Evolutionary conservation across 1,140 invertebrate genomes (phyloP).

Genomic region (Heliconius melpomene): DNA sequence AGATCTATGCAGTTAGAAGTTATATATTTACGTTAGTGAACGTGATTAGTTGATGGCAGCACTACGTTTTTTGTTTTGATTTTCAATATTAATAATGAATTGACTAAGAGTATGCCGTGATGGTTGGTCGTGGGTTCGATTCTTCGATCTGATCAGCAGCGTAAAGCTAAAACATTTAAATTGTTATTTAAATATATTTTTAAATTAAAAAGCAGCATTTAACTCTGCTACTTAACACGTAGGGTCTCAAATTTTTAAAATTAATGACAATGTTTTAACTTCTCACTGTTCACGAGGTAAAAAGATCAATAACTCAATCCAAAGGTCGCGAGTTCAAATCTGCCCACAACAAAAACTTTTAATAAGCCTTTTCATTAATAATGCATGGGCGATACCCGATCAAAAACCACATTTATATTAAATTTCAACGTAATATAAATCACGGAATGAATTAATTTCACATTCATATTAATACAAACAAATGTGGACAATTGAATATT

Average conservation of each 20-base stretch:
- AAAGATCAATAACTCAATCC: not conserved
- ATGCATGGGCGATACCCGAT: not conserved
- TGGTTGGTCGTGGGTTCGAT: too few relatives aligned
- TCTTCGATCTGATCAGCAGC: too few relatives aligned
- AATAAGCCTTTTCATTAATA: not conserved
- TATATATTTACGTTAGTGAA: not conserved
- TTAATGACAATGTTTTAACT: too few relatives aligned
- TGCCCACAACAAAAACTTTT: not conserved
- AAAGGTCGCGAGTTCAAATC: not conserved
- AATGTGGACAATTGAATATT: not conserved
- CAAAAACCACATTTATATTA: constrained; percentile 3
- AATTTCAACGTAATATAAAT: not conserved
- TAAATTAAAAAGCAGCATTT: not conserved
- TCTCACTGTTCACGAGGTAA: too few relatives aligned
- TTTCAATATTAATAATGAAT: too few relatives aligned
- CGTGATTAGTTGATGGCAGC: too few relatives aligned
- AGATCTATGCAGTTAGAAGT: not conserved
- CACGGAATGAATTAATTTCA: not conserved
- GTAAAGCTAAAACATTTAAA: too few relatives aligned
- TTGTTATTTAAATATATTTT: too few relatives aligned
- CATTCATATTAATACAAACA: not conserved
- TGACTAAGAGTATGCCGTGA: too few relatives aligned
- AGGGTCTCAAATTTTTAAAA: too few relatives aligned
- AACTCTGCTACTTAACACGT: too few relatives aligned
- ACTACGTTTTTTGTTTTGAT: not conserved